These are phyloP conservation scores for Allophyes oxyacanthae DNA, from an alignment of 2,888 invertebrate genomes.

Conservation along the genomic window DNA sequence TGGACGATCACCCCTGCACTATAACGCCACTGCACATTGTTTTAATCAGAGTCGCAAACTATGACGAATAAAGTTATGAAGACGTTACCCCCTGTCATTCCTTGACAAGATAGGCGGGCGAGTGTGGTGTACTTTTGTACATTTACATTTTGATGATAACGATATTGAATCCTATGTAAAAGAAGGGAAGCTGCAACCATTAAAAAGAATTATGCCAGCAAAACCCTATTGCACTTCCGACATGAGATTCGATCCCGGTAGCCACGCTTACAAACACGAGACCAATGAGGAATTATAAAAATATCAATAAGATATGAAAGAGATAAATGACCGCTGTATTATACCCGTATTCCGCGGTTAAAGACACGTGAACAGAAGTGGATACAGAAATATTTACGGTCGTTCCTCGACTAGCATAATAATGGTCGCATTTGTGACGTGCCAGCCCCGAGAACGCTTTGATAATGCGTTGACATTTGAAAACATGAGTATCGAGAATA, in stretches of 20 bases:
- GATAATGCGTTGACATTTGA: conserved; percentile 45
- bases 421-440: conserved; percentile 38
- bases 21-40: conserved; percentile 71
- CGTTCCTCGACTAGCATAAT: conserved; percentile 41
- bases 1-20: conserved; percentile 80
- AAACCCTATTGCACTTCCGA: no score
- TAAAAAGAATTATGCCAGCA: no score
- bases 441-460: conserved; percentile 25
- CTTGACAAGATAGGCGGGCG: no score
- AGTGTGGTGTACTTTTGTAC: no score
- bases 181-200: no score
- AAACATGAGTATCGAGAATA: conserved; percentile 32
- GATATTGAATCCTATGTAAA: no score
- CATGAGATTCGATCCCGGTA: no score
- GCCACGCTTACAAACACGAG: no score
- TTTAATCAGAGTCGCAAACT: conserved; percentile 66
- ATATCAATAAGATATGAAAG: not conserved
- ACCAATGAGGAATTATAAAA: no score
- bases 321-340: conserved; percentile 25
- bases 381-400: conserved; percentile 41
- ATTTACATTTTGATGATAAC: no score
- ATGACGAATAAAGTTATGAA: not conserved
- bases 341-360: conserved; percentile 41
- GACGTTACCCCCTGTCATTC: not conserved
- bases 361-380: conserved; percentile 38